These are phyloP conservation scores for Micoletzkya japonica DNA, from an alignment of 2,888 invertebrate genomes.

Conservation along the genomic window DNA sequence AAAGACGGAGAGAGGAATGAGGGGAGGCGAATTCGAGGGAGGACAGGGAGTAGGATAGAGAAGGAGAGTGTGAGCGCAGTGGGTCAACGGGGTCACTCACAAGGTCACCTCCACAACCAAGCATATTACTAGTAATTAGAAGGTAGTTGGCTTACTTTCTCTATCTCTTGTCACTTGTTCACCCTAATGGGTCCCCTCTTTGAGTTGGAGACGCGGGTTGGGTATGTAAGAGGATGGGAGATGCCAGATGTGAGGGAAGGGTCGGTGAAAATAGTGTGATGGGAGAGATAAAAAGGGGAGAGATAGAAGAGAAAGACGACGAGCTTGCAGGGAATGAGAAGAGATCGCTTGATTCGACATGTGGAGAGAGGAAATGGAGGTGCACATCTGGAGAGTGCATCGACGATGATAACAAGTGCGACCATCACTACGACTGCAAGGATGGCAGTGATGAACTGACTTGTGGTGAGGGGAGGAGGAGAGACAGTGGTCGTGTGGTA, in stretches of 20 bases:
- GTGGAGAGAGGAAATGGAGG: slow-evolving; percentile 37
- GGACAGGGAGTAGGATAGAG: background rate
- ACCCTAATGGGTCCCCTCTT: too few species aligned
- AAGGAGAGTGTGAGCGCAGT: background rate
- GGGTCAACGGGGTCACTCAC: too few species aligned
- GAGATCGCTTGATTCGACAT: slow-evolving; percentile 42
- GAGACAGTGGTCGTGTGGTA: too few species aligned
- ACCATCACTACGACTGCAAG: slow-evolving; percentile 68
- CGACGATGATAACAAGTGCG: slow-evolving; percentile 77
- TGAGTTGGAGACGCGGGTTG: too few species aligned
- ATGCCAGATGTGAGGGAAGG: too few species aligned
- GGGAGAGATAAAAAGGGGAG: background rate
- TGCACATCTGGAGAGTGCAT: slow-evolving; percentile 76
- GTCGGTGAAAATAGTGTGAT: background rate
- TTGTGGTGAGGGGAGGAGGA: too few species aligned
- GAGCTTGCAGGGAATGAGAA: slow-evolving; percentile 53
- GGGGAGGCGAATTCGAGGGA: background rate
- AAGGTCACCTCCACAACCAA: background rate
- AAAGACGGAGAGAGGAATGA: slow-evolving; percentile 7
- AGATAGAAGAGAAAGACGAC: background rate
- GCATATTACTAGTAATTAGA: too few species aligned
- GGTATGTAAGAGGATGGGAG: too few species aligned
- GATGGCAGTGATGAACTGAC: slow-evolving; percentile 56
- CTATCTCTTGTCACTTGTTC: too few species aligned
- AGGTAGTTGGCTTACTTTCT: too few species aligned